Conservation (phyloP, 2,888 invertebrate genomes). For the Pristionchus maxplancki region DNA sequence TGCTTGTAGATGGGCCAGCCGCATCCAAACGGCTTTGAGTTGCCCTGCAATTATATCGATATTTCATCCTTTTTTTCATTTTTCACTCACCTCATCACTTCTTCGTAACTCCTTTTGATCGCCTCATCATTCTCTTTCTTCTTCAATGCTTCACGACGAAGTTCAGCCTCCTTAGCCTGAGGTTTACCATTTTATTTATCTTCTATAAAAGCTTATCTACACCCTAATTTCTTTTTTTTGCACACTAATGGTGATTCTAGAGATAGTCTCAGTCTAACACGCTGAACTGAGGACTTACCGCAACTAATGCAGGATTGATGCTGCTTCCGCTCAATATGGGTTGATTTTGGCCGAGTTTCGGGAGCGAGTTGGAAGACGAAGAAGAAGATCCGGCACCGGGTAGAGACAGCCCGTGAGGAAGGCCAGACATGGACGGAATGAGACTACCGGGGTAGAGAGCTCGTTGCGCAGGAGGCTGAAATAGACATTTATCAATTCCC, state of each 20-base stretch:
- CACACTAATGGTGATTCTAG: too few relatives aligned
- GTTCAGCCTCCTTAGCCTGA: not conserved
- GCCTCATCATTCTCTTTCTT: conserved; percentile 4
- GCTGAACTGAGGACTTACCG: not conserved
- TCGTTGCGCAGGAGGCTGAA: not conserved
- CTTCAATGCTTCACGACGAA: not conserved
- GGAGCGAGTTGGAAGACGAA: not conserved
- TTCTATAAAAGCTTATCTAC: not conserved
- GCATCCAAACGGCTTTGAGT: not conserved
- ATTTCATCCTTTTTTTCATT: not conserved
- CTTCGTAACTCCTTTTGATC: not conserved
- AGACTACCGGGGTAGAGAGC: conserved; percentile 32
- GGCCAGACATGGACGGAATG: conserved; percentile 18
- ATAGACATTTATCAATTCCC: not conserved
- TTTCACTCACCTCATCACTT: not conserved
- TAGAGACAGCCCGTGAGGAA: not conserved
- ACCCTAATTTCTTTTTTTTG: too few relatives aligned
- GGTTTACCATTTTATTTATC: not conserved
- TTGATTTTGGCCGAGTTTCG: not conserved
- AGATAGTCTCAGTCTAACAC: too few relatives aligned
- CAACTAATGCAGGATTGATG: not conserved
- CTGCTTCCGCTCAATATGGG: not conserved
- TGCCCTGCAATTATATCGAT: not conserved
- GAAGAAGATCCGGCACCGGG: not conserved
- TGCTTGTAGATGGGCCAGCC: not conserved